Conservation (phyloP, 2,888 invertebrate genomes). For the Hypolimnas misippus region DNA sequence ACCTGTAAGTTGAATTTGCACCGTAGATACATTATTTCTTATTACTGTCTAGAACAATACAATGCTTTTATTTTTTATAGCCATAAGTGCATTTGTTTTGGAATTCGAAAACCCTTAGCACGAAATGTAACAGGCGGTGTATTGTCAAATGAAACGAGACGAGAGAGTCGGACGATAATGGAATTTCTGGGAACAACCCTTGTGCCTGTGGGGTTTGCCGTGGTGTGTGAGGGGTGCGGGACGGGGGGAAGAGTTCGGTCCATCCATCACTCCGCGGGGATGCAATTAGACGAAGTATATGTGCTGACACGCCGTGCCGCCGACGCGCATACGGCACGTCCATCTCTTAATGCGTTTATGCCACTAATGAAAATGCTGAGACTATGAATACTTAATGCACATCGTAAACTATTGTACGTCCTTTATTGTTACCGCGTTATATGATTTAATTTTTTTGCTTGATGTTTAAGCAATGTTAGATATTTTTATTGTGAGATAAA, state of each 20-base stretch:
- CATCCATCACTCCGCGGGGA: constrained; percentile 78
- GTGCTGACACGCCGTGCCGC: constrained; percentile 77
- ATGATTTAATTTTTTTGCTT: constrained; percentile 16
- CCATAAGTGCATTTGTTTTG: constrained; percentile 44
- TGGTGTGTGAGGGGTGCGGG: constrained; percentile 52
- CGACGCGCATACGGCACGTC: constrained; percentile 50
- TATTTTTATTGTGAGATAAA: too few species aligned
- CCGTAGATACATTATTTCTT: constrained; percentile 13
- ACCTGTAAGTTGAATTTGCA: background rate
- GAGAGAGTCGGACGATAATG: constrained; percentile 65
- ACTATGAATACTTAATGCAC: constrained; percentile 36
- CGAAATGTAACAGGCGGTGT: constrained; percentile 56
- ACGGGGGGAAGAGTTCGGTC: constrained; percentile 51
- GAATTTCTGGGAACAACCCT: constrained; percentile 82
- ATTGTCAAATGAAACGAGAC: constrained; percentile 66
- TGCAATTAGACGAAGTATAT: constrained; percentile 71
- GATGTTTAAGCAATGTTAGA: background rate
- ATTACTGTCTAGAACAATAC: constrained; percentile 39
- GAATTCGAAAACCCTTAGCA: constrained; percentile 54
- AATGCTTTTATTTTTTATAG: constrained; percentile 36
- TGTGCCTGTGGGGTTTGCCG: constrained; percentile 67
- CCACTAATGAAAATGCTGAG: constrained; percentile 37
- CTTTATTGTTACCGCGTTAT: constrained; percentile 19
- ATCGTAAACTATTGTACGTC: constrained; percentile 23
- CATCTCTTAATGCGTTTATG: constrained; percentile 42